Base-by-base conservation (phyloP, 1,140 invertebrate species). In the Teleogryllus occipitalis region DNA sequence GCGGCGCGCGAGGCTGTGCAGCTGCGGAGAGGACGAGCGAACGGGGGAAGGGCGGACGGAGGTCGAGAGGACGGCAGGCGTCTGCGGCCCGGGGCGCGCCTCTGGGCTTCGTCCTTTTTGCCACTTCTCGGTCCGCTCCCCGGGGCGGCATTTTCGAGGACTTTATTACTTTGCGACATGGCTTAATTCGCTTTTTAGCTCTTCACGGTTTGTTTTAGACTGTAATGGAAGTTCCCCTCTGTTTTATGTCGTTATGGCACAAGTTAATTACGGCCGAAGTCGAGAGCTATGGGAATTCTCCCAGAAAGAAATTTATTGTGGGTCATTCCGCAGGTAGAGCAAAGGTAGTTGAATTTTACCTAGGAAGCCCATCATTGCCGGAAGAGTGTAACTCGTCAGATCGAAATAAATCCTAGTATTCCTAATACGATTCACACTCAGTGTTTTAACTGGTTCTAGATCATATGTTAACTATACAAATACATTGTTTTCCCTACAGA, bases 121-220 rank as follows among this genome's bases (percentile, higher is more conserved):
- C 27, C 27, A 39, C 27, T 39, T 39, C 54, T 10, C 54, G 54
- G 10, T 14, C 54, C 54, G 54, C 54, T 65, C 54, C 54, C 54
- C 54, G 18, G 54, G 54, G 54, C 18, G 54, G 18, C 54, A 18
- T 65, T 65, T 65, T 65, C 54, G 7, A 65, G 54, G 54, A 65
- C 54, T 65, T 65, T 65, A 65, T 65, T 65, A 65, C 54, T 65
- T 65, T 65, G 54, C 18, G 54, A 65, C 54, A 65, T 14, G 54
- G 54, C 54, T 65, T 65, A 65, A 65, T 65, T 65, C 54, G 54
- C 54, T 65, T 65, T 65, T 65, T 65, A 18, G 54, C 54, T 65
- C 54, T 18, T 65, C 54, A 65, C 54, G 54, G 54, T 65, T 65
- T 65, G 54, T 65, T 65, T 65, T 65, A 65, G 54, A 65, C 54